A percentile compares a stretch with the other conserved stretches of the same genome.
phyloP scores from a whole-genome alignment of 2,797 vertebrate genomes.

The Phylloscopus collybita region DNA sequence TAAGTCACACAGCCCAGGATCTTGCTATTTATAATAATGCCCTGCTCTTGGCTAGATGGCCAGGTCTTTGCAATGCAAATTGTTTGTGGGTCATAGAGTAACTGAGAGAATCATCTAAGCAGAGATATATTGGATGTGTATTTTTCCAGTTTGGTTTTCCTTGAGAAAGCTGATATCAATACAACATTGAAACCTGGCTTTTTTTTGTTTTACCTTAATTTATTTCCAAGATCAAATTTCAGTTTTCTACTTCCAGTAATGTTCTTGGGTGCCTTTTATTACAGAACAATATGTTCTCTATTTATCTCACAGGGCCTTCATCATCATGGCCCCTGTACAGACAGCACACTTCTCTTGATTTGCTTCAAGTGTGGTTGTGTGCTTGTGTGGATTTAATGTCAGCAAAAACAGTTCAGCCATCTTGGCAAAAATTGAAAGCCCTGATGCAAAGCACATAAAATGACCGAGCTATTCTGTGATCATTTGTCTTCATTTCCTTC shows the following conservation, averaged over 20 bases:
- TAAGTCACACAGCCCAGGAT: not conserved
- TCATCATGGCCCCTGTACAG: not conserved
- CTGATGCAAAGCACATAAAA: not conserved
- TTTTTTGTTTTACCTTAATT: not conserved
- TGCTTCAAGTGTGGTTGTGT: not conserved
- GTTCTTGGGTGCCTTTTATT: not conserved
- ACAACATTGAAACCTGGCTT: not conserved
- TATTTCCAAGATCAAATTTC: constrained; percentile 1
- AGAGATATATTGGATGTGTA: not conserved
- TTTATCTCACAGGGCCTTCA: not conserved
- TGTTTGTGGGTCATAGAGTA: not conserved
- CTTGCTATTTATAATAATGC: not conserved
- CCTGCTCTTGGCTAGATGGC: not conserved
- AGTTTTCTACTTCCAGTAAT: not conserved
- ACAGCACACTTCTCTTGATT: not conserved
- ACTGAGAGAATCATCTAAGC: not conserved
- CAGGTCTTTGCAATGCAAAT: not conserved
- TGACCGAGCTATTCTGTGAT: not conserved
- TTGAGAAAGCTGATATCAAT: not conserved
- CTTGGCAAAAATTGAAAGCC: not conserved
- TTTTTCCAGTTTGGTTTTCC: not conserved
- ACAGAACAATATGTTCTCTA: not conserved
- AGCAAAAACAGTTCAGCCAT: not conserved
- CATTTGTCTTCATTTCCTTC: not conserved
- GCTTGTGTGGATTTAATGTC: not conserved